Base-by-base conservation (phyloP, 2,888 invertebrate genomes). In the Cylloceria caligata region DNA sequence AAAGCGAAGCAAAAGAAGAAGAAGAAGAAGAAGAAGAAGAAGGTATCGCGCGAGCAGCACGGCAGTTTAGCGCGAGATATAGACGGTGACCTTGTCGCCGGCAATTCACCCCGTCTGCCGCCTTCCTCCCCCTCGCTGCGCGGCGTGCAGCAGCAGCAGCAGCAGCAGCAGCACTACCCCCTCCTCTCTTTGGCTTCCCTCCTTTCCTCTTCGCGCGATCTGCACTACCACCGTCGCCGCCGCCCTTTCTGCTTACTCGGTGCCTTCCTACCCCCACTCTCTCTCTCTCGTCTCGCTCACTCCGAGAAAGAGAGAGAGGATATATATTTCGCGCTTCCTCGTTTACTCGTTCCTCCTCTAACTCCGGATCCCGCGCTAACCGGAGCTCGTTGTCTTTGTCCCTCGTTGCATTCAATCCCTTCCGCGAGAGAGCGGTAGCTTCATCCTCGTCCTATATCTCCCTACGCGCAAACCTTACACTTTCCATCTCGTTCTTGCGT, bases 31-130 rank as follows among this genome's bases (percentile, higher is more conserved):
- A 72, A 79, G 39, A 73, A 73, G 64, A 78, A 67, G 86, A 89
- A 89, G 89, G 88, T 62, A 81, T 81, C 81, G 73, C 81, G 78
- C 52, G 74, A 52, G 65, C 87, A 85, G 85, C 87, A 86, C 85
- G 88, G 87, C 87, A 87, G 84, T 89, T 87, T 88, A 88, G 87
- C 87, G 87, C 71, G 84, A 87, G 86, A 89, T 90, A 89, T 89
- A 90, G 90, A 90, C 90, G 90, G 89, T 91, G 91, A 91, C 91
- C 91, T 91, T 91, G 91, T 91, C 90, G 91, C 87, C 91, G 91
- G 91, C 90, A 90, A 91, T 92, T 91, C 92, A 91, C 91, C 91
- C 92, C 90, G 91, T 91, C 89, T 89, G 89, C 86, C 86, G 89
- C 86, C 86, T 89, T 88, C 88, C 83, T 64, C 83, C 86, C 83